Percentiles rank a stretch among this genome's conserved stretches.
Conservation (phyloP, 1,140 invertebrate species). For the Latrodectus geometricus region DNA sequence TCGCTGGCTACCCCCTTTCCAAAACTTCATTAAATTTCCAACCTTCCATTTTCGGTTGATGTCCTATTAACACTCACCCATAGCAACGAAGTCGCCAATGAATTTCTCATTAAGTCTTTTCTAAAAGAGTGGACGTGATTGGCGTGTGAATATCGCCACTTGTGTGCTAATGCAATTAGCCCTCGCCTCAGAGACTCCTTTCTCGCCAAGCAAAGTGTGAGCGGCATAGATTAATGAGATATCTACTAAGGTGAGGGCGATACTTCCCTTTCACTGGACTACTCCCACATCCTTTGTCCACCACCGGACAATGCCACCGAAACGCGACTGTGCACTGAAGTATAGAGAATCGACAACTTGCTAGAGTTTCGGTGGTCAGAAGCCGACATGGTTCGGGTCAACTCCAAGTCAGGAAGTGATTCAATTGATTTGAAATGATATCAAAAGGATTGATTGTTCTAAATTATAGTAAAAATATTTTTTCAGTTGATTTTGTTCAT, state of each 20-base stretch:
- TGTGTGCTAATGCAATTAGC: constrained; percentile 28
- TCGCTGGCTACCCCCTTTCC: no score
- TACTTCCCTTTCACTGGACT: not conserved
- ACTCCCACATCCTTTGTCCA: not conserved
- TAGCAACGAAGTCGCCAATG: not conserved
- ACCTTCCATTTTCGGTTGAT: no score
- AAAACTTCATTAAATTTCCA: no score
- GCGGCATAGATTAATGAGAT: constrained; percentile 34
- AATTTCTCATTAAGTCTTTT: constrained; percentile 19
- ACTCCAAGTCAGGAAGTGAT: not conserved
- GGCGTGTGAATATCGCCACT: not conserved
- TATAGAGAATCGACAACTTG: no score
- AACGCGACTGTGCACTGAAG: no score
- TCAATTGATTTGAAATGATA: not conserved
- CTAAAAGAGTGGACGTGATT: not conserved
- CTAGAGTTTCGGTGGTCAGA: no score
- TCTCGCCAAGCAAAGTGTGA: constrained; percentile 26
- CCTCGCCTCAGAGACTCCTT: not conserved
- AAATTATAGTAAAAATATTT: no score
- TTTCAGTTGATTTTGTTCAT: no score
- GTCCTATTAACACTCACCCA: not conserved
- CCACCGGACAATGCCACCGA: no score
- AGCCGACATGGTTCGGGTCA: not conserved
- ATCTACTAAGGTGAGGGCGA: not conserved
- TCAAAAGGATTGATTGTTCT: no score